phyloP scores from a whole-genome alignment of 1,140 invertebrate species.

The Matsumurasca onukii region DNA sequence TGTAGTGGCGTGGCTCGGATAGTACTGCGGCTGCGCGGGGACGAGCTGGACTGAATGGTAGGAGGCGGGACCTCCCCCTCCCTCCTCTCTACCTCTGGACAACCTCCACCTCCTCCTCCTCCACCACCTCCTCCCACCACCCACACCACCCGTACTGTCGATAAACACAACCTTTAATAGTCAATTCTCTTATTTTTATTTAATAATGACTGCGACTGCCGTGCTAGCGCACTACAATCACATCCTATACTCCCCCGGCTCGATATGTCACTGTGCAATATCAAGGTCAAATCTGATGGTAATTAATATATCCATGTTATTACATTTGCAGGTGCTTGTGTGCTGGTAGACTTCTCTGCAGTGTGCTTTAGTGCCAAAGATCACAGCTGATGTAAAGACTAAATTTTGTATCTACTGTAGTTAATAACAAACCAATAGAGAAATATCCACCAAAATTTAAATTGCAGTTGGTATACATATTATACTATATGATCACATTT shows the following conservation, averaged over 20 bases:
- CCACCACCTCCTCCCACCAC: not conserved
- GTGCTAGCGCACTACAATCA: not conserved
- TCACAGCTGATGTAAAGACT: no score
- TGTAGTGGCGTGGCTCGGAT: not conserved
- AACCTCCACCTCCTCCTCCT: not conserved
- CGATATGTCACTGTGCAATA: no score
- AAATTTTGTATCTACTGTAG: no score
- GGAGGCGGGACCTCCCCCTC: slow-evolving; percentile 15
- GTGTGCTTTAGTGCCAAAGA: no score
- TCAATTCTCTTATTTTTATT: slow-evolving; percentile 27
- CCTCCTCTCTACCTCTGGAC: not conserved
- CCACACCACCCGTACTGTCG: not conserved
- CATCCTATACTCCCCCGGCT: not conserved
- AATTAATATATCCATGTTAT: no score
- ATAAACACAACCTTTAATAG: slow-evolving; percentile 26
- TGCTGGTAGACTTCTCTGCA: no score
- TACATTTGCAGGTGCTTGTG: no score
- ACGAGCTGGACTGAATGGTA: slow-evolving; percentile 9
- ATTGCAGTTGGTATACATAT: no score
- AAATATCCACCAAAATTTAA: no score
- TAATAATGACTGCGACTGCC: slow-evolving; percentile 7
- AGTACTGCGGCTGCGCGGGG: slow-evolving; percentile 15
- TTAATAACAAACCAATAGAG: no score
- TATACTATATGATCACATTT: not conserved
- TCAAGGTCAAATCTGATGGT: no score